phyloP scores from a whole-genome alignment of 2,888 invertebrate genomes.

The Rapana venosa region DNA sequence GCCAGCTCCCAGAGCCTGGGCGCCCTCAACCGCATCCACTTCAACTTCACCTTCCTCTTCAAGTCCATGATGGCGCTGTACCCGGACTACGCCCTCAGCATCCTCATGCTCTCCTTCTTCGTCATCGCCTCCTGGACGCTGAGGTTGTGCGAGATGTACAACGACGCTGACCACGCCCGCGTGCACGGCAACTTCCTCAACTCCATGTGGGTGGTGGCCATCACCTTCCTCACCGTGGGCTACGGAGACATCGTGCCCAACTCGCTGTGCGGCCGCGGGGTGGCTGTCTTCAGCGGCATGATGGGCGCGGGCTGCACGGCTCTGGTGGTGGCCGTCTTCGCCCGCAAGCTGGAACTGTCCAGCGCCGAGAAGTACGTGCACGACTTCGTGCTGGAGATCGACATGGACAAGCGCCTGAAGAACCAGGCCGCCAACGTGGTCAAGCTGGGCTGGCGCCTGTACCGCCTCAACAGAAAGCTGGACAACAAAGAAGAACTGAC shows the following conservation, averaged over 20 bases:
- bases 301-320: conserved; percentile 77
- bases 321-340: conserved; percentile 76
- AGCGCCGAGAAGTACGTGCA: conserved; percentile 77
- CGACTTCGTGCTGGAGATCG: conserved; percentile 76
- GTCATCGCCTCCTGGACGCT: conserved; percentile 75
- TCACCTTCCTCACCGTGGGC: conserved; percentile 78
- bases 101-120: conserved; percentile 72
- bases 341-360: conserved; percentile 75
- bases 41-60: conserved; percentile 85
- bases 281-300: conserved; percentile 76
- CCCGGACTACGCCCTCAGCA: conserved; percentile 74
- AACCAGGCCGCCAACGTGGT: conserved; percentile 75
- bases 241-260: conserved; percentile 78
- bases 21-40: conserved; percentile 95
- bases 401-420: conserved; percentile 72
- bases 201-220: conserved; percentile 77
- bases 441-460: conserved; percentile 75
- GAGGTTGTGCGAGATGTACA: conserved; percentile 75
- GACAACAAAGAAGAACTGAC: not conserved
- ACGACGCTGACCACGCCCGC: conserved; percentile 57
- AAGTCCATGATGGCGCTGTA: conserved; percentile 77
- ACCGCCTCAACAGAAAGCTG: conserved; percentile 64
- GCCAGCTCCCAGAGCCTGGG: conserved; percentile 77
- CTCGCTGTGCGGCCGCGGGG: conserved; percentile 77
- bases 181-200: conserved; percentile 74